phyloP scores from a whole-genome alignment of 2,113 vertebrate species.

The Pelecanoides urinatrix region DNA sequence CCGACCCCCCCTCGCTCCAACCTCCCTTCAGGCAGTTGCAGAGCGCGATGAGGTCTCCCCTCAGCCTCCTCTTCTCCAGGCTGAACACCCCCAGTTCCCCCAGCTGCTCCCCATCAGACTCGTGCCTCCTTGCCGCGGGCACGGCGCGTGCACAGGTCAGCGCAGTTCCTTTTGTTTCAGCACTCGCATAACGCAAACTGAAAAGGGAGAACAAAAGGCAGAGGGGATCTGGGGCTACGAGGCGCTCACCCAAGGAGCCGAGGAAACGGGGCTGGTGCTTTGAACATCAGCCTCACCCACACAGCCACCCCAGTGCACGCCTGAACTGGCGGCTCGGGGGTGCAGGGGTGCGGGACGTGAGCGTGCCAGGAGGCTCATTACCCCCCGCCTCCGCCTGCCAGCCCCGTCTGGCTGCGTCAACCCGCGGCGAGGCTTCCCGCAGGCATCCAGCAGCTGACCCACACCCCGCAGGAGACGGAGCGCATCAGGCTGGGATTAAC shows the following conservation, averaged over 20 bases:
- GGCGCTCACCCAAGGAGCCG: neutral
- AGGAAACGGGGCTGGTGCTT: neutral
- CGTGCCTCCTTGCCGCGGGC: too few relatives aligned
- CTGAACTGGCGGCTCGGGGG: neutral
- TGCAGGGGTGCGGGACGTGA: neutral
- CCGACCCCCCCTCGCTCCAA: too few relatives aligned
- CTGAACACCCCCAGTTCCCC: too few relatives aligned
- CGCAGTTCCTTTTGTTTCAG: neutral
- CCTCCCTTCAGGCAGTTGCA: too few relatives aligned
- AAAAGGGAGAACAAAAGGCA: neutral
- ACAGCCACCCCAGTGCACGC: neutral
- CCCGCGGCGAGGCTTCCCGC: neutral
- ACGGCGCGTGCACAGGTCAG: neutral
- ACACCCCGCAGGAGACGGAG: neutral
- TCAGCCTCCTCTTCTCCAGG: too few relatives aligned
- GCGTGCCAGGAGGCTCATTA: neutral
- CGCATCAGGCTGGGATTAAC: neutral
- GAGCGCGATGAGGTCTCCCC: too few relatives aligned
- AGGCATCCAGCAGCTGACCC: neutral
- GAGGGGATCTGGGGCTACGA: neutral
- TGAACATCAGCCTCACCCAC: neutral
- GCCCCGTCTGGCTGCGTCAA: rapidly evolving
- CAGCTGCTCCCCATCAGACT: too few relatives aligned
- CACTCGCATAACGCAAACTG: neutral
- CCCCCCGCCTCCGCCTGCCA: neutral